These are phyloP conservation scores for Nephotettix cincticeps DNA, from an alignment of 1,140 invertebrate species.

Conservation along the genomic window DNA sequence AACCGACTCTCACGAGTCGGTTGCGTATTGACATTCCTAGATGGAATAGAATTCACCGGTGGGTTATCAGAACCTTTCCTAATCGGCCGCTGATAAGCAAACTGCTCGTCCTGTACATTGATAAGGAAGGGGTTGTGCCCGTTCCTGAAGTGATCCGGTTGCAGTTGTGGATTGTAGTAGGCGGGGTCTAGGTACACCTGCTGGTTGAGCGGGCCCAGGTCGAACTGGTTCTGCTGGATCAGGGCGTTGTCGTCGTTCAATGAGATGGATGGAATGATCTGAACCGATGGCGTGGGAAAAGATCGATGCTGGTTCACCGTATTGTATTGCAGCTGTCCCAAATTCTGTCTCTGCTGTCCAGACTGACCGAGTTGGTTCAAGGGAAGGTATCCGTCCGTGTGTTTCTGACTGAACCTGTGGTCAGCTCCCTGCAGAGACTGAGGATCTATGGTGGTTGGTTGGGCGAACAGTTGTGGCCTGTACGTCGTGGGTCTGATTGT, in stretches of 20 bases:
- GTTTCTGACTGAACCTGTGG: conserved; percentile 28
- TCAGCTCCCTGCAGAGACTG: background rate
- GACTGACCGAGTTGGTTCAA: background rate
- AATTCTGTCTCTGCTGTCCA: background rate
- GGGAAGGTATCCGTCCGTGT: conserved; percentile 25
- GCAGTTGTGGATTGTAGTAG: background rate
- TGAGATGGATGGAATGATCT: conserved; percentile 33
- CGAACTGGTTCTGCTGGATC: conserved; percentile 15
- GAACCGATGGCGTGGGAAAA: conserved; percentile 14
- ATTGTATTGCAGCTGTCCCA: background rate
- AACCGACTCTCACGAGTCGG: no score
- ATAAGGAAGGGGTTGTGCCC: background rate
- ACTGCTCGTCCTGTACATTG: background rate
- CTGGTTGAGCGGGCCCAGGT: background rate
- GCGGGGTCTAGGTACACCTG: background rate
- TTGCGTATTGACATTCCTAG: no score
- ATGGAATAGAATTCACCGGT: background rate
- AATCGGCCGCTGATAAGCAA: background rate
- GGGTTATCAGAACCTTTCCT: background rate
- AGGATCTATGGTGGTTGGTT: conserved; percentile 10
- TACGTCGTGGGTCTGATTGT: conserved; percentile 38
- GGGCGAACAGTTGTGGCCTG: conserved; percentile 29
- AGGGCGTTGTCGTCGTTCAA: conserved; percentile 18
- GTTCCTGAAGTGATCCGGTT: background rate
- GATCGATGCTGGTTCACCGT: background rate